Percentiles rank a stretch among this genome's conserved stretches.
These are phyloP conservation scores for Felis chaus DNA, from an alignment of 2,113 vertebrate genomes.

Conservation along the genomic window DNA sequence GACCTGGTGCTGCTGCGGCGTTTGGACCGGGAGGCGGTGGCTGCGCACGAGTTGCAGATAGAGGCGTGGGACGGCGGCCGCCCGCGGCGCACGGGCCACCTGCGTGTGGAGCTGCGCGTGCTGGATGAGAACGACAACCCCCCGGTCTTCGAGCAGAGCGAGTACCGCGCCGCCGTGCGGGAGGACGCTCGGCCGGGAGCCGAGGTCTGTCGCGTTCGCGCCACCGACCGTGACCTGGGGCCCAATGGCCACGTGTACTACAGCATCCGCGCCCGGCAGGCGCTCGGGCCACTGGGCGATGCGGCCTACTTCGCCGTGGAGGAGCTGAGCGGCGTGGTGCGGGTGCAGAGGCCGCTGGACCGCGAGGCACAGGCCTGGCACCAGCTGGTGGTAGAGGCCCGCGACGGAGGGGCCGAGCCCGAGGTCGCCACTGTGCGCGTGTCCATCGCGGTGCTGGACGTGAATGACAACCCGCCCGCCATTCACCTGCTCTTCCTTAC, in stretches of 20 bases:
- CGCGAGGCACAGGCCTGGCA: conserved; percentile 89
- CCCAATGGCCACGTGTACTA: conserved; percentile 89
- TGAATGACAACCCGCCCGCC: conserved; percentile 93
- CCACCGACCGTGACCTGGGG: conserved; percentile 90
- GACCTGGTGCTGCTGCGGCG: conserved; percentile 88
- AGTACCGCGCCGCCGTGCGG: conserved; percentile 87
- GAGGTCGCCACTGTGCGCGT: conserved; percentile 90
- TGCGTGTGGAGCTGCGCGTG: conserved; percentile 87
- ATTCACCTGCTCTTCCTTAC: conserved; percentile 91
- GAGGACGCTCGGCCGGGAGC: conserved; percentile 87
- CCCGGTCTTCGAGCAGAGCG: conserved; percentile 88
- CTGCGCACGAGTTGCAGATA: conserved; percentile 86
- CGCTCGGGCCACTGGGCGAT: conserved; percentile 69
- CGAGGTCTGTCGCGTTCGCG: conserved; percentile 88
- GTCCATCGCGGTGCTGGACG: conserved; percentile 89
- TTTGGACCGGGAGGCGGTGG: conserved; percentile 88
- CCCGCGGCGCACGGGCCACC: conserved; percentile 86
- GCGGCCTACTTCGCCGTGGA: conserved; percentile 87
- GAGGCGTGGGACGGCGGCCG: conserved; percentile 93
- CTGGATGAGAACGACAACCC: conserved; percentile 96
- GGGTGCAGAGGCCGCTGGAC: conserved; percentile 88
- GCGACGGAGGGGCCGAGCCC: conserved; percentile 89
- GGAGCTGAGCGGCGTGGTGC: conserved; percentile 87
- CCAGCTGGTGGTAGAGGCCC: conserved; percentile 90
- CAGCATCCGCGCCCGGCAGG: conserved; percentile 86